phyloP scores from a whole-genome alignment of 2,888 invertebrate species.

The Myopa tessellatipennis region DNA sequence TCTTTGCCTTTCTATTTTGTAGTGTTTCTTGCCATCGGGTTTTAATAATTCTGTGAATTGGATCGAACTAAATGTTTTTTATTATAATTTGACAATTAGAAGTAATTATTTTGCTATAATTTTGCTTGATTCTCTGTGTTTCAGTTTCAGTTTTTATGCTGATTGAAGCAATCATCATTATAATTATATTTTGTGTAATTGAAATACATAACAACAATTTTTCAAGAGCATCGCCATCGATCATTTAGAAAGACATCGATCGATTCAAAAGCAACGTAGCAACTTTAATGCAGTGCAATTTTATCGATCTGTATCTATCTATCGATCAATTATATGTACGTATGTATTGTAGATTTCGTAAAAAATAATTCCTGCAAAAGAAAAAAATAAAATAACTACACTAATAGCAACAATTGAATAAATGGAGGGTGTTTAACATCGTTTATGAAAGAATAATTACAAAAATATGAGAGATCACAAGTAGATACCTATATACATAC shows the following conservation, averaged over 20 bases:
- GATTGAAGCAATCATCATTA: slow-evolving; percentile 2
- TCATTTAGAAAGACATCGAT: no score
- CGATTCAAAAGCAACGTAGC: neutral
- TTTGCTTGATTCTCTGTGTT: neutral
- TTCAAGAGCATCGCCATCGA: neutral
- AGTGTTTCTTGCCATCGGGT: neutral
- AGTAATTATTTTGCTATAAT: neutral
- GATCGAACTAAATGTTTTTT: neutral
- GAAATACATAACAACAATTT: neutral
- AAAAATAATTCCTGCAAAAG: no score
- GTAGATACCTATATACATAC: no score
- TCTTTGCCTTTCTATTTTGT: neutral
- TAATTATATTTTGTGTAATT: neutral
- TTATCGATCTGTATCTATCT: neutral
- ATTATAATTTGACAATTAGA: neutral
- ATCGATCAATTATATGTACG: neutral
- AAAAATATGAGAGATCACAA: no score
- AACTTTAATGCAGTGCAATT: neutral
- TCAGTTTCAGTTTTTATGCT: neutral
- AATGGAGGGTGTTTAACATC: no score
- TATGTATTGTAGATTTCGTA: no score
- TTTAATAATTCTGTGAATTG: neutral
- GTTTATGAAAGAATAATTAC: no score
- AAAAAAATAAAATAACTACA: no score
- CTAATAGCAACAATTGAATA: no score